Percentiles rank a stretch among this genome's conserved stretches.
Evolutionary conservation across 1,140 invertebrate genomes (phyloP).

Genomic region (Drosophila willistoni): DNA sequence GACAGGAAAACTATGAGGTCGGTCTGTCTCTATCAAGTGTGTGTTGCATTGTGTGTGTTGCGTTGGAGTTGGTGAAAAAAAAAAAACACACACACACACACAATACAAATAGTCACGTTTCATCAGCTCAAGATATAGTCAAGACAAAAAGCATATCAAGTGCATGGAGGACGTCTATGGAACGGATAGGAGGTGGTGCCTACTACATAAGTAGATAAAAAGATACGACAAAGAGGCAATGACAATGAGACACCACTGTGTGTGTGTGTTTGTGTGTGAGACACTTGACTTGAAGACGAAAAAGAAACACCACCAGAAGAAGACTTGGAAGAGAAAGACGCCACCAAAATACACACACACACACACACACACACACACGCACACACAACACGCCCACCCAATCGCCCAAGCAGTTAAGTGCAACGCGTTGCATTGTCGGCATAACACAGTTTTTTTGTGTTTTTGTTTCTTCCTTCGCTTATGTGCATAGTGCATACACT

Average conservation of each 20-base stretch:
- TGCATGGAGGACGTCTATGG: constrained; percentile 38
- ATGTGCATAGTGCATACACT: constrained; percentile 3
- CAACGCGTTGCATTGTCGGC: constrained; percentile 73
- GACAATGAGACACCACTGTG: constrained; percentile 24
- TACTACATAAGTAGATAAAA: constrained; percentile 60
- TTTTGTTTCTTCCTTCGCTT: not conserved
- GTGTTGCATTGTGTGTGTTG: not conserved
- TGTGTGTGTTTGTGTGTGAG: constrained; percentile 34
- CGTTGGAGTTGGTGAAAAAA: constrained; percentile 3
- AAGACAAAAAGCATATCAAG: constrained; percentile 57
- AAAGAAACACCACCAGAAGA: constrained; percentile 31
- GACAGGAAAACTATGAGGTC: not conserved
- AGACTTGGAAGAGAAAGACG: constrained; percentile 62
- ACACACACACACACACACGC: constrained; percentile 5
- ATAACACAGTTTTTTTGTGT: constrained; percentile 67
- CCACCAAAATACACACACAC: not conserved
- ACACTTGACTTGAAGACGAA: constrained; percentile 49
- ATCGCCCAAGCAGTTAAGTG: constrained; percentile 42
- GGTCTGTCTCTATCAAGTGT: not conserved
- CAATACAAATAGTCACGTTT: constrained; percentile 67
- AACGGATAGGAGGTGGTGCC: constrained; percentile 10
- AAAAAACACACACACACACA: constrained; percentile 16
- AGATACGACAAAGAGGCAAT: constrained; percentile 56
- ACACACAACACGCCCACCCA: constrained; percentile 4
- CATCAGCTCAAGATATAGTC: constrained; percentile 27